These are phyloP conservation scores for Gastrophryne carolinensis DNA, from an alignment of 2,797 vertebrate species.

Conservation along the genomic window DNA sequence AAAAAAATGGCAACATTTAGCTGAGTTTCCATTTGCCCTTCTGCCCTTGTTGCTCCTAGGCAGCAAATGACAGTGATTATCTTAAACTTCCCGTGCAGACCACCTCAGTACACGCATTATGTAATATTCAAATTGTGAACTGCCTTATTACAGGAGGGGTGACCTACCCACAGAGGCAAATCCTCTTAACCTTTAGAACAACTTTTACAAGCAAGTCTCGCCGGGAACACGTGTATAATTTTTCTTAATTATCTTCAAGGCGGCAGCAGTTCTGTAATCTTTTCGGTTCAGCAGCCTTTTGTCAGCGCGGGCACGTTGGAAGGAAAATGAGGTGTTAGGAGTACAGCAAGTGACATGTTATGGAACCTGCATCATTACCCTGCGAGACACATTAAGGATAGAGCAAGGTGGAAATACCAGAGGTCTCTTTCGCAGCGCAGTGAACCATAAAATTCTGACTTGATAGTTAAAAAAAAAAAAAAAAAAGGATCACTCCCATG, in stretches of 20 bases:
- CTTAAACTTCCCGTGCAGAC: not conserved
- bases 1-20: too few species aligned
- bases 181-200: not conserved
- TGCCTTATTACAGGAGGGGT: not conserved
- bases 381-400: slow-evolving; percentile 72
- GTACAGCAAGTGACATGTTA: slow-evolving; percentile 74
- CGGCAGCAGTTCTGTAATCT: slow-evolving; percentile 61
- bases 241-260: slow-evolving; percentile 35
- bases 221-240: slow-evolving; percentile 3
- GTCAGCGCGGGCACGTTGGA: slow-evolving; percentile 70
- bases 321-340: slow-evolving; percentile 68
- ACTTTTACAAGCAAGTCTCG: not conserved
- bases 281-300: slow-evolving; percentile 70
- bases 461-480: too few species aligned
- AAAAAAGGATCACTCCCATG: slow-evolving; percentile 70
- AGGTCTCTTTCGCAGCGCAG: slow-evolving; percentile 69
- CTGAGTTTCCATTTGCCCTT: not conserved
- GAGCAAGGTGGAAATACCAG: slow-evolving; percentile 74
- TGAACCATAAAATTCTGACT: slow-evolving; percentile 77
- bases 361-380: slow-evolving; percentile 70
- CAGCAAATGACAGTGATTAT: not conserved
- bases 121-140: not conserved
- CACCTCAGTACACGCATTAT: not conserved
- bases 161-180: not conserved
- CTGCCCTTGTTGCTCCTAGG: not conserved